A percentile compares a stretch with the other conserved stretches of the same genome.
Conservation (phyloP, 2,888 invertebrate species). For the Leptinotarsa haldemani region DNA sequence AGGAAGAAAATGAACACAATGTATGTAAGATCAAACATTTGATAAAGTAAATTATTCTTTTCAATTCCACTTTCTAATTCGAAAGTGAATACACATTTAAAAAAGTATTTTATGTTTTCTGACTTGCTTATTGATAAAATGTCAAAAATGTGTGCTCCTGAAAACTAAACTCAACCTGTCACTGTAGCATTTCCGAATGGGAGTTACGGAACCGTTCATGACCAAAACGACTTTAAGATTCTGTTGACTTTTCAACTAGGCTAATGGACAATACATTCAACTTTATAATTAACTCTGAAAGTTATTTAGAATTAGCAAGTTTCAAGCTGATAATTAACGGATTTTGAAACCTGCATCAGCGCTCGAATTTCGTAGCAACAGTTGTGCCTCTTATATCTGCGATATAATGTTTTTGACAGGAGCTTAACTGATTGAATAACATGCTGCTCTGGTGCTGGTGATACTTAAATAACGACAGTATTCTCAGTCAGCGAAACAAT, state of each 20-base stretch:
- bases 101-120: no score
- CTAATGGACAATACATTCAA: not conserved
- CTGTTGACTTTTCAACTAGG: not conserved
- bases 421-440: not conserved
- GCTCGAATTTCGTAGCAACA: slow-evolving; percentile 2
- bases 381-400: not conserved
- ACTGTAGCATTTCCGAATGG: not conserved
- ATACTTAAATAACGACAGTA: no score
- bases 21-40: no score
- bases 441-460: not conserved
- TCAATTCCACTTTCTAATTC: no score
- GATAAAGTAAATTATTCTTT: no score
- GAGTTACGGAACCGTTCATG: not conserved
- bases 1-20: no score
- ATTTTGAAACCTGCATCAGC: slow-evolving; percentile 2
- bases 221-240: not conserved
- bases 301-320: not conserved
- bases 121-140: no score
- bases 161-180: no score
- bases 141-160: no score
- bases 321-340: not conserved
- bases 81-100: no score
- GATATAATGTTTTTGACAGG: not conserved
- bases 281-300: not conserved
- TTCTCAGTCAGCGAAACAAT: no score